phyloP scores from a whole-genome alignment of 2,888 invertebrate genomes.

The Sericinus montela region DNA sequence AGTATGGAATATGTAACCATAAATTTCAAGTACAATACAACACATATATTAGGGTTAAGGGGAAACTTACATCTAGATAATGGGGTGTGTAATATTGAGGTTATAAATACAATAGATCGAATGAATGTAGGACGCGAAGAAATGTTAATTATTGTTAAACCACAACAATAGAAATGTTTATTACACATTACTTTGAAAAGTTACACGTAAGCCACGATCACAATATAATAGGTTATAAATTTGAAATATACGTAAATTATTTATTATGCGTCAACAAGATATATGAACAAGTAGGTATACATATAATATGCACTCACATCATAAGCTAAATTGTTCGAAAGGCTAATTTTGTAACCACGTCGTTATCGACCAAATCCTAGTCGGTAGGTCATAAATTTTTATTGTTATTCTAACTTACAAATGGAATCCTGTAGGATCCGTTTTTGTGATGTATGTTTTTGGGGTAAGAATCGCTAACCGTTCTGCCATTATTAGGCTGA shows the following conservation, averaged over 20 bases:
- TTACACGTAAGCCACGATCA: conserved; percentile 61
- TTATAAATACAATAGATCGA: background rate
- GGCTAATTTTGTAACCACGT: conserved; percentile 28
- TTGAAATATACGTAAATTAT: conserved; percentile 42
- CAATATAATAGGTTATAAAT: conserved; percentile 40
- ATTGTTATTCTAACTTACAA: no score
- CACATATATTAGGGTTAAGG: conserved; percentile 34
- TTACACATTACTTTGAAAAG: conserved; percentile 26
- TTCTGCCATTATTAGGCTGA: no score
- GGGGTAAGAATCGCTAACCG: no score
- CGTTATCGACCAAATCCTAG: conserved; percentile 3
- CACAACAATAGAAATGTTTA: conserved; percentile 21
- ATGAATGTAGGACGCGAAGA: conserved; percentile 24
- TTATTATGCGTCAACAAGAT: conserved; percentile 75
- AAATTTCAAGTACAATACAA: conserved; percentile 59
- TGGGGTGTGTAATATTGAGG: conserved; percentile 4
- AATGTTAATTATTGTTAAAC: conserved; percentile 28
- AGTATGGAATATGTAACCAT: conserved; percentile 47
- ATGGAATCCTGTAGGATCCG: no score
- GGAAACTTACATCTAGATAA: conserved; percentile 50
- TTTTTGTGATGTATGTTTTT: no score
- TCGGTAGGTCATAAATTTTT: background rate
- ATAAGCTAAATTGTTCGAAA: conserved; percentile 51
- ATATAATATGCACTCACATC: conserved; percentile 38
- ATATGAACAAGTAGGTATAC: conserved; percentile 33